These are phyloP conservation scores for Callimorpha dominula DNA, from an alignment of 2,888 invertebrate species.

Conservation along the genomic window DNA sequence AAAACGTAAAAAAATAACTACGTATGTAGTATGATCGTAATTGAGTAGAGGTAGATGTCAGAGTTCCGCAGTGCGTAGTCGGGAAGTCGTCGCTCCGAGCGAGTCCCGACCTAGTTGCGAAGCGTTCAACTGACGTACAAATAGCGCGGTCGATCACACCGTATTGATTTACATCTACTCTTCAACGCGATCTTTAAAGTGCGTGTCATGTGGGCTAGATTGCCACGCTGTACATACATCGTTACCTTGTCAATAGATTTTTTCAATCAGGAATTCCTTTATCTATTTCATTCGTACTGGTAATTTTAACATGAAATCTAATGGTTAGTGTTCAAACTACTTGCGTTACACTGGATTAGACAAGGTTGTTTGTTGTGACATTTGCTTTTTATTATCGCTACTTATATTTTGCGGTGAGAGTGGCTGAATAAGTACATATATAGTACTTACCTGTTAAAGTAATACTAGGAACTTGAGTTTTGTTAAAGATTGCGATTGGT, in stretches of 20 bases:
- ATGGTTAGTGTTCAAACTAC: too few relatives aligned
- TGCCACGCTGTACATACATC: neutral
- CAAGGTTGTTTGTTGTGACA: too few relatives aligned
- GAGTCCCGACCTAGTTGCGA: conserved; percentile 54
- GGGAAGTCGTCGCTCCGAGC: conserved; percentile 9
- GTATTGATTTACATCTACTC: conserved; percentile 39
- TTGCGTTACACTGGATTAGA: too few relatives aligned
- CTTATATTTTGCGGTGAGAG: too few relatives aligned
- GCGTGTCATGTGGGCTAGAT: conserved; percentile 4
- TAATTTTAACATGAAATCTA: too few relatives aligned
- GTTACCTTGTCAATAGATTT: neutral
- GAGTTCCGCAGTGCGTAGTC: neutral
- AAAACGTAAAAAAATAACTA: too few relatives aligned
- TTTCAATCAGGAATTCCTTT: too few relatives aligned
- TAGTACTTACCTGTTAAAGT: too few relatives aligned
- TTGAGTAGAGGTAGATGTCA: neutral
- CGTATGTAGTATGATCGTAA: neutral
- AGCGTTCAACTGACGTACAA: conserved; percentile 58
- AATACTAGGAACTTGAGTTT: neutral
- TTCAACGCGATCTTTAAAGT: conserved; percentile 9
- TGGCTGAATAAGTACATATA: too few relatives aligned
- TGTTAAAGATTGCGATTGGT: neutral
- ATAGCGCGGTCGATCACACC: conserved; percentile 45
- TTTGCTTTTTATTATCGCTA: too few relatives aligned
- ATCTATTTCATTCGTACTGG: too few relatives aligned